Base-by-base conservation (phyloP, 2,888 invertebrate genomes). In the Cephus spinipes region DNA sequence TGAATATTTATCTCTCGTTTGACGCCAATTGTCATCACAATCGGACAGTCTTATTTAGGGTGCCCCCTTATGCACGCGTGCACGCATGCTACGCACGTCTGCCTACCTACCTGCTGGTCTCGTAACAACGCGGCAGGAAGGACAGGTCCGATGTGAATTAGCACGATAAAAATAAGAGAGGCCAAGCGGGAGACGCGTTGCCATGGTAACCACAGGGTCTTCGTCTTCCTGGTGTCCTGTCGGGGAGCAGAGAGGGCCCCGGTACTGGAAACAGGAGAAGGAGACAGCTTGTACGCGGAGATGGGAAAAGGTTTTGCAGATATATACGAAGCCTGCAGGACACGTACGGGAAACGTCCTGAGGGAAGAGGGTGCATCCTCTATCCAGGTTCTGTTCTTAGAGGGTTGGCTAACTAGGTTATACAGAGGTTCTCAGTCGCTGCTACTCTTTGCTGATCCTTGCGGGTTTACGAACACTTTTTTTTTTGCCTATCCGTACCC, bases 311-410 rank as follows among this genome's bases (percentile, higher is more conserved):
- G 55, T 55, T 55, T 55, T 55, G 55, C 55, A 55, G 55, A 55
- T 55, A 55, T 55, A 55, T 55, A 55, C 55, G 23, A 55, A 55
- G 55, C 79, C 85, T 85, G 84, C 86, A 85, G 86, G 84, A 88
- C 87, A 88, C 88, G 87, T 89, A 88, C 87, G 81, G 82, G 77
- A 78, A 78, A 80, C 81, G 81, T 86, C 83, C 84, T 83, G 85
- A 85, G 86, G 84, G 85, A 83, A 82, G 87, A 88, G 87, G 89
- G 86, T 87, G 85, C 87, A 86, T 86, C 84, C 86, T 87, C 87
- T 77, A 71, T 76, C 55, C 23, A 55, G 55, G 55, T 84, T 79
- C 74, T 79, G 82, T 81, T 81, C 85, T 85, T 82, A 81, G 88
- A 88, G 86, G 88, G 85, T 82, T 23, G 55, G 84, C 81, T 89